Base-by-base conservation (phyloP, 2,888 invertebrate species). In the Sminthurides aquaticus region DNA sequence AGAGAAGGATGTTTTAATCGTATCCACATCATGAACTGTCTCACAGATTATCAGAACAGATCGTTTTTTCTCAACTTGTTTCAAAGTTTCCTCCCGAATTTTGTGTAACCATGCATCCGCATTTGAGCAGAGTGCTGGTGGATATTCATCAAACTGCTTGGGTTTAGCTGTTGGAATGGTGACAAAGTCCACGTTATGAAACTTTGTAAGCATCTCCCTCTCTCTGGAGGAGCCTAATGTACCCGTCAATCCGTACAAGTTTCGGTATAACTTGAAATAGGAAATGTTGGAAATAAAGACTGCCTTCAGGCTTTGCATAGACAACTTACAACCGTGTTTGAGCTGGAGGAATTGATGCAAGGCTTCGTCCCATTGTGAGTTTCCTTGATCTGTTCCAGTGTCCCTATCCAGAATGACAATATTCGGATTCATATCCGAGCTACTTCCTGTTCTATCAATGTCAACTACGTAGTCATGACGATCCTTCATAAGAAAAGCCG, bases 331-430 rank as follows among this genome's bases (percentile, higher is more conserved):
- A 15, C 76, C 77, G 67, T 80, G 78, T 67, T 79, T 79, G 1
- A 80, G 72, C 66, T 79, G 78, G 5, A 80, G 66, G 67, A 79
- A 79, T 68, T 79, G 79, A 64, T 79, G 78, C 20, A 80, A 68
- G 1, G 75, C 80, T 62, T 78, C 75, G 26, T 75, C 76, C 79
- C 79, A 79, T 57, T 78, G 76, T 1, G 77, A 76, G 26, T 75
- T 77, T 11, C 67, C 67, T 64, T 76, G 74, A 63, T 78, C 78
- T 0, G 77, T 76, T 3, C 79, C 80, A 0, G 74, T 75, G 57
- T 77, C 76, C 48, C 68, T 74, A 60, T 78, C 77, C 1, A 77
- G 70, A n/a, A 77, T 76, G 3, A 73, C 73, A 3, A 77, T 69
- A 24, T 74, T 73, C 0, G 72, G 72, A 58, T 72, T 64, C 0